Base-by-base conservation (phyloP, 2,888 invertebrate genomes). In the Andrena minutula region DNA sequence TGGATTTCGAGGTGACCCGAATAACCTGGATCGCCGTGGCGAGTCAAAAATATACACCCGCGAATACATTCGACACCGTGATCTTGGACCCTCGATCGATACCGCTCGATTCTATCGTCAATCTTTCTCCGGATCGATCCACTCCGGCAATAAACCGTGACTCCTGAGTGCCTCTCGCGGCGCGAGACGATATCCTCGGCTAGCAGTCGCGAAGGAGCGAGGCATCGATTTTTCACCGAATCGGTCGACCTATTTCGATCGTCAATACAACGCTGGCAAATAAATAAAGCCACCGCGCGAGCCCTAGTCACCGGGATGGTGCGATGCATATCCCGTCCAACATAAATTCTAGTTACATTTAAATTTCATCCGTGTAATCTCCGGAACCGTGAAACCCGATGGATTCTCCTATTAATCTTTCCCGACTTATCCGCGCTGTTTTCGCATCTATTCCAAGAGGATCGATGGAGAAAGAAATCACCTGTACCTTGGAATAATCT, bases 1-100 rank as follows among this genome's bases (percentile, higher is more conserved):
- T 70, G 82, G 82, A 83, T 81, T 83, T 83, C 73, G 69, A 70
- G 82, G 82, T 83, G 81, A 83, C 82, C 82, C 69, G 75, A 68
- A 83, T 76, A 83, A 81, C 82, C 82, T 61, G 75, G 28, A 23
- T 20, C 73, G 65, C 65, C 66, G 41, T 20, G 26, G 16, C 49
- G 60, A 16, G 49, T 49, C 56, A 23, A 64, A 78, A 75, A 71
- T 71, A 73, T 41, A 66, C 60, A 20, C 35, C 41, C 26, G 28
- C 65, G 81, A 65, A 70, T 69, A 70, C 41, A 61, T 30, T 23
- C n/a, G 12, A 16, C 32, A 32, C 32, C 32, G 61, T 35, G 16
- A 69, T 35, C 63, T 1, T 7, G 47, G 23, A 60, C n/a, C 60
- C 41, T 58, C 49, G 47, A 58, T 58, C 47, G 64, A 32, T 47